Percentiles rank a stretch among this genome's conserved stretches.
Evolutionary conservation across 2,797 vertebrate species (phyloP).

Genomic region (Melanotaenia nigrans): DNA sequence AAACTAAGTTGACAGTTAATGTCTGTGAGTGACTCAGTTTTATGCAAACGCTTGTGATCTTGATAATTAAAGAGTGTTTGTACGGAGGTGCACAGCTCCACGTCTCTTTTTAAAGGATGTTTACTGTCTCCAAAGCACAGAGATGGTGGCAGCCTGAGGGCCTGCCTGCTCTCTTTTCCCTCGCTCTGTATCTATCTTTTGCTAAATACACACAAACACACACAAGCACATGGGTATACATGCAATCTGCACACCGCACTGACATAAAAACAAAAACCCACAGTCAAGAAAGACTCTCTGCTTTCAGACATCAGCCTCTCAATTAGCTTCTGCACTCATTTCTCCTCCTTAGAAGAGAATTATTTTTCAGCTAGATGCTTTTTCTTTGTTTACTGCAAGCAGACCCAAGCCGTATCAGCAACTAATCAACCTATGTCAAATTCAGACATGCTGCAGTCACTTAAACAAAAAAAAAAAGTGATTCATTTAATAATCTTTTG

Average conservation of each 20-base stretch:
- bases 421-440: conserved; percentile 77
- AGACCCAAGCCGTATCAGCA: conserved; percentile 75
- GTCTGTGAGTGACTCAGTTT: conserved; percentile 69
- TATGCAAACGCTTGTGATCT: conserved; percentile 73
- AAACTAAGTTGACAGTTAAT: conserved; percentile 66
- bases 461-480: conserved; percentile 33
- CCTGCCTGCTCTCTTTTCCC: conserved; percentile 59
- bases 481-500: conserved; percentile 66
- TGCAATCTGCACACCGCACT: conserved; percentile 37
- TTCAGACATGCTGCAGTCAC: conserved; percentile 65
- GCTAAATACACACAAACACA: conserved; percentile 57
- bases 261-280: conserved; percentile 45
- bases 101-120: conserved; percentile 76
- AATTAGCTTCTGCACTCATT: conserved; percentile 79
- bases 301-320: conserved; percentile 75
- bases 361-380: conserved; percentile 73
- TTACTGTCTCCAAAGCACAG: conserved; percentile 74
- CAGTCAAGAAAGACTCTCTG: conserved; percentile 55
- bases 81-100: conserved; percentile 63
- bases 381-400: conserved; percentile 75
- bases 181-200: conserved; percentile 56
- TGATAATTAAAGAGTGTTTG: conserved; percentile 81
- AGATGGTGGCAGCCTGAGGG: conserved; percentile 74
- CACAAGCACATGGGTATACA: conserved; percentile 33
- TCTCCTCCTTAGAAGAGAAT: conserved; percentile 64